A percentile compares a stretch with the other conserved stretches of the same genome.
phyloP scores from a whole-genome alignment of 2,888 invertebrate genomes.

The Pterostichus madidus region DNA sequence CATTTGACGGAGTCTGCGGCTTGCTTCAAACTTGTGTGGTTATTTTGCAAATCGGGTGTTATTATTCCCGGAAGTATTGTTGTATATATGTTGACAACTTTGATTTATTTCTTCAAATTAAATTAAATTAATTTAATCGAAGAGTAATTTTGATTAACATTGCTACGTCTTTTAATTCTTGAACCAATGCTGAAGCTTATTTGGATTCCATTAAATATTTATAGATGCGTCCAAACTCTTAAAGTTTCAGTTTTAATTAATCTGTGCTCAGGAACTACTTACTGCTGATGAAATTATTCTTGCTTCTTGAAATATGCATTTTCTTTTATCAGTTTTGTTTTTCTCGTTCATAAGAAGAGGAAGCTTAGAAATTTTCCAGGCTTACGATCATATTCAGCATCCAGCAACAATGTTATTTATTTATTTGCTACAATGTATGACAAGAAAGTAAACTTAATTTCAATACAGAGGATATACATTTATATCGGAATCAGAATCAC shows the following conservation, averaged over 20 bases:
- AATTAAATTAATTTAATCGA: conserved; percentile 39
- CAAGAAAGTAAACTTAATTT: no score
- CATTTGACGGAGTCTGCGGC: neutral
- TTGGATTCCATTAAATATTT: conserved; percentile 56
- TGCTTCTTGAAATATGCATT: conserved; percentile 30
- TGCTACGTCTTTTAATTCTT: conserved; percentile 42
- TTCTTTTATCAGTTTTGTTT: neutral
- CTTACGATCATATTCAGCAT: no score
- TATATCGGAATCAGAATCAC: no score
- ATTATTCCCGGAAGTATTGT: conserved; percentile 40
- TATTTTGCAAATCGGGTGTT: conserved; percentile 54
- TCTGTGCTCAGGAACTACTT: conserved; percentile 28
- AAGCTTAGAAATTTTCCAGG: neutral
- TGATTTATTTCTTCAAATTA: conserved; percentile 44
- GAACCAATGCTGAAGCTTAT: conserved; percentile 39
- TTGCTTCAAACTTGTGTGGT: conserved; percentile 41
- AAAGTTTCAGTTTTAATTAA: conserved; percentile 54
- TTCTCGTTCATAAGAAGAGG: neutral
- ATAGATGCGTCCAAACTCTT: conserved; percentile 40
- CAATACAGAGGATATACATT: no score
- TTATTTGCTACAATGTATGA: no score
- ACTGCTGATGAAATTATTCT: conserved; percentile 37
- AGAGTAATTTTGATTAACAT: conserved; percentile 55
- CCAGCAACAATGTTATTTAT: no score
- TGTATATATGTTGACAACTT: conserved; percentile 30